Conservation (phyloP, 2,797 vertebrate genomes). For the Avahi laniger region DNA sequence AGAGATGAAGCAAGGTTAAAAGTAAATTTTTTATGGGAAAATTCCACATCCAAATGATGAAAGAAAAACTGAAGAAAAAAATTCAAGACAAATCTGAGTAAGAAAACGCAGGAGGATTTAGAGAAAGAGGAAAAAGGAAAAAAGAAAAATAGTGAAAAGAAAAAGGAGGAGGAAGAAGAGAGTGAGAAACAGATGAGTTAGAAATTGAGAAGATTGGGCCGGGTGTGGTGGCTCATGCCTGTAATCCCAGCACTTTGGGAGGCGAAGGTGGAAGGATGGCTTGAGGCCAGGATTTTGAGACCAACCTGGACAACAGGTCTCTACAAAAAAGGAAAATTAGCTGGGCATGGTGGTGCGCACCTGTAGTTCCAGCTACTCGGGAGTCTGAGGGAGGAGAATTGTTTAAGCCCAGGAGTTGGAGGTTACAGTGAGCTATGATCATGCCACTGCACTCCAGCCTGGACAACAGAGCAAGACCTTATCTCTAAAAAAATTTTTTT, state of each 20-base stretch:
- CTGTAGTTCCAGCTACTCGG: not conserved
- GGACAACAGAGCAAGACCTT: no score
- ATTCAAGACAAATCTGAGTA: not conserved
- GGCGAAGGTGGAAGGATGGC: not conserved
- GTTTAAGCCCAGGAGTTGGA: not conserved
- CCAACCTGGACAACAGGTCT: not conserved
- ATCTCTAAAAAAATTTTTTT: not conserved
- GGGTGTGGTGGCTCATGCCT: no score
- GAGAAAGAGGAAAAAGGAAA: slow-evolving; percentile 53
- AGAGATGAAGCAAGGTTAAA: not conserved
- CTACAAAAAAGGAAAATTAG: not conserved
- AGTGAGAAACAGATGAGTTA: not conserved
- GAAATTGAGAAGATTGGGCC: not conserved
- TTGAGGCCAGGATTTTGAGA: not conserved
- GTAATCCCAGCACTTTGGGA: not conserved
- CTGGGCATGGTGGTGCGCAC: not conserved
- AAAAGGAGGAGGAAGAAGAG: not conserved
- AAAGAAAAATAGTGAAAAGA: slow-evolving; percentile 55
- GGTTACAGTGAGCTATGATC: not conserved
- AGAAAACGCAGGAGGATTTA: not conserved
- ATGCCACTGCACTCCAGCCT: not conserved
- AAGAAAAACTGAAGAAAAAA: not conserved
- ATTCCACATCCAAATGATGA: slow-evolving; percentile 1
- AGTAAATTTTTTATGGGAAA: not conserved
- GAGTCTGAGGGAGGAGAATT: not conserved